Percentiles rank a stretch among this genome's conserved stretches.
Conservation (phyloP, 2,797 vertebrate species). For the Salarias fasciatus region DNA sequence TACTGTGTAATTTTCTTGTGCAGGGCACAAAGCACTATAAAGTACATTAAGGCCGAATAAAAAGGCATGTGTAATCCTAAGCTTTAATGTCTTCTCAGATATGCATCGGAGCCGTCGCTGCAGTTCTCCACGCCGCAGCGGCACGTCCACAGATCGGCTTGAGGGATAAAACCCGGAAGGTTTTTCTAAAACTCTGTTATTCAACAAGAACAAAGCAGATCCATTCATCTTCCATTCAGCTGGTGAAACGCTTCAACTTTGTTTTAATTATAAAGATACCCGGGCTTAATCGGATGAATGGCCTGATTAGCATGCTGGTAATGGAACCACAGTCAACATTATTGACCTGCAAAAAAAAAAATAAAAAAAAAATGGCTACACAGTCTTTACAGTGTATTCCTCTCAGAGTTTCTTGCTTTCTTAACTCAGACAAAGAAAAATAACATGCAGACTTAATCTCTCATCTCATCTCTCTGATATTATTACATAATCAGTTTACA, state of each 20-base stretch:
- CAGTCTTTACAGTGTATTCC: too few species aligned
- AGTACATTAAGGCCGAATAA: too few species aligned
- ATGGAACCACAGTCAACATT: slow-evolving; percentile 28
- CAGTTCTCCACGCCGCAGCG: neutral
- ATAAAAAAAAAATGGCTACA: too few species aligned
- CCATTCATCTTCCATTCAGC: slow-evolving; percentile 36
- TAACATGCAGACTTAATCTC: too few species aligned
- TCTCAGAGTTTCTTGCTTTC: neutral
- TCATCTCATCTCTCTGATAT: too few species aligned
- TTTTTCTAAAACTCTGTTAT: slow-evolving; percentile 2
- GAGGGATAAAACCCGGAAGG: neutral
- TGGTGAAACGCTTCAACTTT: slow-evolving; percentile 43
- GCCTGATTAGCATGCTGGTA: slow-evolving; percentile 33
- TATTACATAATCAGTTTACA: too few species aligned
- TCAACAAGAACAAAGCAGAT: slow-evolving; percentile 16
- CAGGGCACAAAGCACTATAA: too few species aligned
- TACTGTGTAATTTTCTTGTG: too few species aligned
- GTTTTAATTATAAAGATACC: slow-evolving; percentile 45
- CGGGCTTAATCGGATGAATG: slow-evolving; percentile 42
- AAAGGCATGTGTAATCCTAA: too few species aligned
- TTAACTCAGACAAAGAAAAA: too few species aligned
- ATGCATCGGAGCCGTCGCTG: too few species aligned
- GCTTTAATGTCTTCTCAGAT: too few species aligned
- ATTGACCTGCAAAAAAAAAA: slow-evolving; percentile 5
- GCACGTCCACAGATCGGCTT: neutral